Conservation (phyloP, 2,113 vertebrate species). For the Semnornis frantzii region DNA sequence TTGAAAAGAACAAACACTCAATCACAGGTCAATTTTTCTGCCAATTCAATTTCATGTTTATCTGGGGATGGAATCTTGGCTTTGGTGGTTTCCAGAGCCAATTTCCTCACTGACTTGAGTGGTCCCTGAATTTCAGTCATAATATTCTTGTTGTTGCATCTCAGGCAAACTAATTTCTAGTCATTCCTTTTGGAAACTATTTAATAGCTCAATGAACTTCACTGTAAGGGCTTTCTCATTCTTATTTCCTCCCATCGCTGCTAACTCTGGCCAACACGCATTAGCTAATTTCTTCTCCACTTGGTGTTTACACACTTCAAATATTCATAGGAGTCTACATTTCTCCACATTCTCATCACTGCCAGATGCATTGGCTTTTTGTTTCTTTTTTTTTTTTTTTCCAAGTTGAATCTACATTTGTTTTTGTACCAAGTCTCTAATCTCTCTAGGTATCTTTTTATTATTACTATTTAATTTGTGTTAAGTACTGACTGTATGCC, state of each 20-base stretch:
- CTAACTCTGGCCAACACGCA: neutral
- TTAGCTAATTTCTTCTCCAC: conserved; percentile 49
- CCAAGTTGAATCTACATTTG: conserved; percentile 26
- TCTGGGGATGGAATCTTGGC: conserved; percentile 23
- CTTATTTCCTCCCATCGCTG: conserved; percentile 29
- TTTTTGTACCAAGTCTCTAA: conserved; percentile 16
- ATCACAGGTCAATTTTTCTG: conserved; percentile 33
- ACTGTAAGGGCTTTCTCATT: neutral
- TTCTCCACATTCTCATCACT: neutral
- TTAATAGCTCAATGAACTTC: conserved; percentile 40
- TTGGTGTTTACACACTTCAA: conserved; percentile 41
- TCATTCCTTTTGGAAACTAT: conserved; percentile 24
- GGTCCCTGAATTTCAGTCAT: conserved; percentile 19
- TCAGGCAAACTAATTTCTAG: neutral
- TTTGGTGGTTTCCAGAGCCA: neutral
- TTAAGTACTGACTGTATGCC: conserved; percentile 37
- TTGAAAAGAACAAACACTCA: conserved; percentile 17
- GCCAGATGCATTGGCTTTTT: conserved; percentile 12
- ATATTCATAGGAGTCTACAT: conserved; percentile 2
- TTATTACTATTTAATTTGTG: conserved; percentile 58
- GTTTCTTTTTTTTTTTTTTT: conserved; percentile 31
- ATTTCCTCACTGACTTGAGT: conserved; percentile 1
- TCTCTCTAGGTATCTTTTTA: conserved; percentile 45
- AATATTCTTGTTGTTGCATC: neutral
- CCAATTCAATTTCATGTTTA: conserved; percentile 25